Evolutionary conservation across 1,140 invertebrate genomes (phyloP), one percentile per base, ranked within the genome.

Genomic region (Drosophila kurseongensis): DNA sequence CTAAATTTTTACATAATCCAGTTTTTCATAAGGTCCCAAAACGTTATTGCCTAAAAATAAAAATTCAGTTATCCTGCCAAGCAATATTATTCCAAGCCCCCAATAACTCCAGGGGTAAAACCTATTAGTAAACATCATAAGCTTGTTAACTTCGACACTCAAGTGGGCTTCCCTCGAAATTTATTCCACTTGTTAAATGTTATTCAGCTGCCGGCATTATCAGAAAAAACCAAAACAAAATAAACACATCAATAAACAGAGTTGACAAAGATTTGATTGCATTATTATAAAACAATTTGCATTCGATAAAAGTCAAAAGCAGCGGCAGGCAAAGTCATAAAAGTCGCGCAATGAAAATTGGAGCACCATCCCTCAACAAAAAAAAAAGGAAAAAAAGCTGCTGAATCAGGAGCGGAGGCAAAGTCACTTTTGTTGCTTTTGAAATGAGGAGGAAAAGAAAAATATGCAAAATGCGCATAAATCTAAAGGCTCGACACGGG

Each of bases 211-310:
- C 9, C 42, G 56, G 57, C 65, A 75, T 88, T 88, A 82, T 62
- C 79, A 50, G 48, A 18, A 50, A 45, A 75, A 45, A 42, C 48
- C 65, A 60, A 73, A 85, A 73, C 66, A 63, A 68, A 86, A 83
- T 86, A 88, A 86, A 86, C 83, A 86, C 83, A 75, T 82, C 79
- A 79, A 83, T 83, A 88, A 86, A 86, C 79, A 79, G 78, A 72
- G 79, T 75, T 88, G 83, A 67, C 76, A 88, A 72, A 83, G 75
- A 86, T 86, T 86, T 78, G 82, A 86, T 86, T 86, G 81, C 79
- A 88, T 88, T 88, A 89, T 86, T 86, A 86, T 78, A 86, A 86
- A 86, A 86, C 83, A 86, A 86, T 86, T 86, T 86, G 83, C 84
- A 86, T 86, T 88, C 83, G 79, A 86, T 86, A 89, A 86, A 89